A percentile compares a stretch with the other conserved stretches of the same genome.
Evolutionary conservation across 2,113 vertebrate species (phyloP).

Genomic region (Rhodinocichla rosea): DNA sequence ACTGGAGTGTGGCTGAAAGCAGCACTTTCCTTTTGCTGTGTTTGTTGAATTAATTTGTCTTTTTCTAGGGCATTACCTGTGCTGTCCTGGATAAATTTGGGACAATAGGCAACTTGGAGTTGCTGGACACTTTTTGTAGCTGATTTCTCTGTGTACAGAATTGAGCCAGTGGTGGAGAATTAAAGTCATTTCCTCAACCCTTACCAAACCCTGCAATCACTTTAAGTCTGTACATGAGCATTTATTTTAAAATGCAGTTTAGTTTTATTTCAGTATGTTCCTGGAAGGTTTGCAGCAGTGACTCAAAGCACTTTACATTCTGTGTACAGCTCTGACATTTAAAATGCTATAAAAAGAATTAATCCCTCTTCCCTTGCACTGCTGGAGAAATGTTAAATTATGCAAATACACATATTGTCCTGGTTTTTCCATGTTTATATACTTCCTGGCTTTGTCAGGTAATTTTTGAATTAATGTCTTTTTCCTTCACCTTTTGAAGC

Average conservation of each 20-base stretch:
- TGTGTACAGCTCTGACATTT: neutral
- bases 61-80: neutral
- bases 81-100: neutral
- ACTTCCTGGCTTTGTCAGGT: neutral
- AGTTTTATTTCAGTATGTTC: neutral
- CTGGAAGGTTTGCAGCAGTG: neutral
- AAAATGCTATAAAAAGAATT: neutral
- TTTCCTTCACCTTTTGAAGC: neutral
- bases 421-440: neutral
- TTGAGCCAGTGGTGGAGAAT: neutral
- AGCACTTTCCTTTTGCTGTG: neutral
- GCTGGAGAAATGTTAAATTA: neutral
- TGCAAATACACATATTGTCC: neutral
- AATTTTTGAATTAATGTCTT: neutral
- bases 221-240: neutral
- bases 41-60: neutral
- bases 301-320: constrained; percentile 25
- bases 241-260: constrained; percentile 9
- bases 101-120: neutral
- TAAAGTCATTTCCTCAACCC: neutral
- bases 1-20: neutral
- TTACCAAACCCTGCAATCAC: neutral
- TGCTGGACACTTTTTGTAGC: neutral
- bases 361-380: neutral
- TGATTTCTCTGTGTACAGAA: neutral